Conservation (phyloP, 2,888 invertebrate genomes). For the Reticulitermes lucifugus region DNA sequence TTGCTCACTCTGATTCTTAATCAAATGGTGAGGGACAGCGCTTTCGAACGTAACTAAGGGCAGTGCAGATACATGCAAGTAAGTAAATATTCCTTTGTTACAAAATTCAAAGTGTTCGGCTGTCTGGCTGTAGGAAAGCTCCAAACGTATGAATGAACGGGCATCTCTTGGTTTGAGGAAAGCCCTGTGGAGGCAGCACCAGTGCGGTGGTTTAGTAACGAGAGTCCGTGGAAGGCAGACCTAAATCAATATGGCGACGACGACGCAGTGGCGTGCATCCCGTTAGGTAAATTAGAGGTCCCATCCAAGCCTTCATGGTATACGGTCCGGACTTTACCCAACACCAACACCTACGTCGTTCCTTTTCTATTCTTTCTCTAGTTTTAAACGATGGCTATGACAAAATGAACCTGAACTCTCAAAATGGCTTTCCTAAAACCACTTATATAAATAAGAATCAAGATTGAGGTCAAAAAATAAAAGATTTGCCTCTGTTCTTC, state of each 20-base stretch:
- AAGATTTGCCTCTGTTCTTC: constrained; percentile 43
- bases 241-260: constrained; percentile 38
- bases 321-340: not conserved
- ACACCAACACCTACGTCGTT: not conserved
- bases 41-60: constrained; percentile 15
- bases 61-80: constrained; percentile 26
- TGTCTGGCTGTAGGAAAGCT: not conserved
- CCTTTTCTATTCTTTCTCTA: constrained; percentile 54
- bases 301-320: constrained; percentile 30
- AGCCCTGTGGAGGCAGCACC: constrained; percentile 52
- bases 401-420: constrained; percentile 52
- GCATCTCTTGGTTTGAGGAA: constrained; percentile 53
- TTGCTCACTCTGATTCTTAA: constrained; percentile 54
- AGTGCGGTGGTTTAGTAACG: constrained; percentile 39
- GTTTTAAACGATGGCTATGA: constrained; percentile 51
- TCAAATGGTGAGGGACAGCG: constrained; percentile 49
- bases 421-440: constrained; percentile 56
- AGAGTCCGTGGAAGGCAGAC: constrained; percentile 49
- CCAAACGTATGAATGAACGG: not conserved
- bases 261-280: constrained; percentile 9
- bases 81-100: constrained; percentile 31
- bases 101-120: not conserved
- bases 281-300: constrained; percentile 36
- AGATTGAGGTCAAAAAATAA: constrained; percentile 28
- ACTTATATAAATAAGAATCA: constrained; percentile 53